Evolutionary conservation across 2,113 vertebrate species (phyloP).

Genomic region (Brevimyrus niger): DNA sequence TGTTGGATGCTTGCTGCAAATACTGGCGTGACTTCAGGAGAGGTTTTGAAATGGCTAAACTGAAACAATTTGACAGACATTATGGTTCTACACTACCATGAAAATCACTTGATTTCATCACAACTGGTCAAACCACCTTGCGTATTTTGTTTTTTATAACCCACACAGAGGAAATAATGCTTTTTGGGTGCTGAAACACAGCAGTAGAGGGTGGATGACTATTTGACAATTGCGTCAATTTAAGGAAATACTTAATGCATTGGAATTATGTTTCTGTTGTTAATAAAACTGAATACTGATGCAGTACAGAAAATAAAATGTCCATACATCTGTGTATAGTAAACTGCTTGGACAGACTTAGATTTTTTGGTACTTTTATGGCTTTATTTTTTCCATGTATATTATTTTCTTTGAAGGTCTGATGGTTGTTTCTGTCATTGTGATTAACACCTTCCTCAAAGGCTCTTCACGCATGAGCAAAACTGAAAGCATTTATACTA

Average conservation of each 20-base stretch:
- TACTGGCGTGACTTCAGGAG: background rate
- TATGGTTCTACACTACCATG: background rate
- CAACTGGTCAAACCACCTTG: background rate
- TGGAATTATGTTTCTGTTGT: background rate
- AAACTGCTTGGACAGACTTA: background rate
- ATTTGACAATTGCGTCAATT: background rate
- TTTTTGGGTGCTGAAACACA: background rate
- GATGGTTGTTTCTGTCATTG: background rate
- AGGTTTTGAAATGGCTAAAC: background rate
- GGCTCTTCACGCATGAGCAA: background rate
- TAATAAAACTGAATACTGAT: background rate
- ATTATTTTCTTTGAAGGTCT: background rate
- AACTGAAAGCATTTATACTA: background rate
- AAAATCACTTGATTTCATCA: background rate
- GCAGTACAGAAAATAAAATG: background rate
- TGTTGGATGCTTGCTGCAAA: background rate
- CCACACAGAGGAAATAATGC: background rate
- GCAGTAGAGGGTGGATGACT: background rate
- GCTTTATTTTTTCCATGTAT: background rate
- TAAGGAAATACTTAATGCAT: background rate
- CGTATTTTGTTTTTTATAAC: background rate
- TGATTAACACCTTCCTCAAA: background rate
- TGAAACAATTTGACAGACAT: background rate
- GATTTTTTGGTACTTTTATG: background rate
- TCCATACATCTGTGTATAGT: background rate